Base-by-base conservation (phyloP, 2,113 vertebrate species). In the Riparia riparia region DNA sequence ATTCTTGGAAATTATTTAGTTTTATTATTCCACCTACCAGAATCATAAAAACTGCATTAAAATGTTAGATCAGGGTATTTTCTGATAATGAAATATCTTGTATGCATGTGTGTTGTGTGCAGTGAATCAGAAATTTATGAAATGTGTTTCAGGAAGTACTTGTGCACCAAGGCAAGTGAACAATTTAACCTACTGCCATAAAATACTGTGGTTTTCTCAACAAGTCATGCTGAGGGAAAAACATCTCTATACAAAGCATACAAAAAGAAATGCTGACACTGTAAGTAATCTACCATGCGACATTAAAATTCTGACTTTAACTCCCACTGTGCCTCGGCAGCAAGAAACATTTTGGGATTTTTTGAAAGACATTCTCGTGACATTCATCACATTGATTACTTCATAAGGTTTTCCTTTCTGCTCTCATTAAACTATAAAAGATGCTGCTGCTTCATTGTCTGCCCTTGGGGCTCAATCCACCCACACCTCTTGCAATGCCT, bases 341-440 rank as follows among this genome's bases (percentile, higher is more conserved):
- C 24, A 64, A 68, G n/a, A 90, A 88, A 69, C 5, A 8, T 9
- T 41, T 39, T 25, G 11, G 3, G 12, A 42, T 26, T 91, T 77
- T 73, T 84, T 10, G 1, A 28, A 88, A 81, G 16, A 17, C 9
- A 41, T 82, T 94, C 12, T 76, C 10, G 14, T 82, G 32, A 32
- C 32, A 71, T 80, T 71, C 14, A 45, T 86, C 24, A 29, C 34
- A 57, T 47, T 44, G 29, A 54, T 79, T 85, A 49, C 29, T 91
- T 74, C 37, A 28, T 44, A 31, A 79, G 22, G 7, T 61, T 82
- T 92, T 85, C 51, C n/a, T 41, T 84, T 85, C 19, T 16, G 8
- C 5, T 24, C 44, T 76, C 0, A 0, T 66, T 76, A 61, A 61
- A 45, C 13, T 69, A 18, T 32, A 39, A 70, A 44, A 12, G 4